Evolutionary conservation across 2,797 vertebrate genomes (phyloP), one percentile per base, ranked within the genome.

Genomic region (Serranus cabrilla): DNA sequence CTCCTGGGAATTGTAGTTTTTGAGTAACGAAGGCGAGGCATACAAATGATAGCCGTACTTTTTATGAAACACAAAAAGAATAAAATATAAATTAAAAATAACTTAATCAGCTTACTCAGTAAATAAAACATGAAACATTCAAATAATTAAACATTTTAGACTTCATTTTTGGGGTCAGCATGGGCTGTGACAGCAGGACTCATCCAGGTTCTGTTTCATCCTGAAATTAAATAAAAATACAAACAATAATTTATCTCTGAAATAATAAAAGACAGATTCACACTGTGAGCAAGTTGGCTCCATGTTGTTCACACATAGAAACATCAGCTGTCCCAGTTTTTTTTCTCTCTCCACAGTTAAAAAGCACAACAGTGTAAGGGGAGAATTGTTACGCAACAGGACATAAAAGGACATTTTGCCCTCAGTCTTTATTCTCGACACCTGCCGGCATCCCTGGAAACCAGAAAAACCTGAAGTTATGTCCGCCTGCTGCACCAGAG

Each of bases 391-490:
- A 39, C 31, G 17, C 63, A 52, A 80, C n/a, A 12, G 8, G 18
- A 49, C 62, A 43, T 31, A 0, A 13, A 74, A 60, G 55, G 50
- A 18, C 64, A 43, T 13, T 5, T 1, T 50, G n/a, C 23, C 42
- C n/a, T 47, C 3, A 10, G 39, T 65, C 62, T 58, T 70, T 43
- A 23, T 25, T 54, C 7, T 0, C 34, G 9, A 54, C 57, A 50
- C 21, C 56, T 31, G 71, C 71, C 65, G 10, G 73, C 61, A 73
- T 75, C 58, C 10, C 8, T 17, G 50, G 11, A 76, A 88, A 87
- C 82, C 76, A 74, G 84, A 82, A 82, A 88, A 87, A 87, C 88
- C 78, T 68, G 82, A 74, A 71, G 23, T 8, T 6, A 0, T 45
- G 45, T 63, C 55, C 57, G 21, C 12, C 16, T 16, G 37, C 21